Evolutionary conservation across 2,113 vertebrate genomes (phyloP).

Genomic region (Saimiri boliviensis): DNA sequence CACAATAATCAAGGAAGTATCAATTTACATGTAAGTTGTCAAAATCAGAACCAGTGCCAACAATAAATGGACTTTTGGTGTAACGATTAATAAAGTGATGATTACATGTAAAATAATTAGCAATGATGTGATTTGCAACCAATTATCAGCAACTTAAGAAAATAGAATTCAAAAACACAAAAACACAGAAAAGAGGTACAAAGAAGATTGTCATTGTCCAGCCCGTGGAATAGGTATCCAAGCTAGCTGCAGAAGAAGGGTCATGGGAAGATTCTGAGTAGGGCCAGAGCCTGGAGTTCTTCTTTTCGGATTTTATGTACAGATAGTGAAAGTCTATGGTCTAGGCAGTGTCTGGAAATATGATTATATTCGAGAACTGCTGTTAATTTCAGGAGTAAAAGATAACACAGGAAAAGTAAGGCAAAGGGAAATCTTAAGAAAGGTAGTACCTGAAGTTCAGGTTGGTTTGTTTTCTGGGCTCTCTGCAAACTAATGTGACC

Average conservation of each 20-base stretch:
- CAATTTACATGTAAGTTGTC: conserved; percentile 28
- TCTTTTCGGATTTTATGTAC: neutral
- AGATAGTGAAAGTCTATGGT: neutral
- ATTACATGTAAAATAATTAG: neutral
- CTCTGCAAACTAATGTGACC: neutral
- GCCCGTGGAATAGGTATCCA: neutral
- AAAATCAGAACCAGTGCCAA: neutral
- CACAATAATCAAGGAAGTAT: neutral
- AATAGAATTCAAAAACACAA: neutral
- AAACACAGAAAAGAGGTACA: neutral
- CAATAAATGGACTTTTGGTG: neutral
- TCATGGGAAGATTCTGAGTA: neutral
- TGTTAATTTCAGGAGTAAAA: neutral
- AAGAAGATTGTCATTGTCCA: neutral
- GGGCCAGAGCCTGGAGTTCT: neutral
- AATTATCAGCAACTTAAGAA: neutral
- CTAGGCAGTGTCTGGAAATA: neutral
- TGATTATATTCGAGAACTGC: neutral
- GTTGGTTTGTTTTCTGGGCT: neutral
- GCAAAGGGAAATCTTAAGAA: neutral
- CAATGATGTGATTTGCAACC: neutral
- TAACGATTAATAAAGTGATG: conserved; percentile 11
- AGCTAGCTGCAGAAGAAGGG: neutral
- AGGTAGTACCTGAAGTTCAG: neutral
- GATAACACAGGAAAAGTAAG: neutral